Evolutionary conservation across 2,888 invertebrate species (phyloP).

Genomic region (Oxyteleia sp.): DNA sequence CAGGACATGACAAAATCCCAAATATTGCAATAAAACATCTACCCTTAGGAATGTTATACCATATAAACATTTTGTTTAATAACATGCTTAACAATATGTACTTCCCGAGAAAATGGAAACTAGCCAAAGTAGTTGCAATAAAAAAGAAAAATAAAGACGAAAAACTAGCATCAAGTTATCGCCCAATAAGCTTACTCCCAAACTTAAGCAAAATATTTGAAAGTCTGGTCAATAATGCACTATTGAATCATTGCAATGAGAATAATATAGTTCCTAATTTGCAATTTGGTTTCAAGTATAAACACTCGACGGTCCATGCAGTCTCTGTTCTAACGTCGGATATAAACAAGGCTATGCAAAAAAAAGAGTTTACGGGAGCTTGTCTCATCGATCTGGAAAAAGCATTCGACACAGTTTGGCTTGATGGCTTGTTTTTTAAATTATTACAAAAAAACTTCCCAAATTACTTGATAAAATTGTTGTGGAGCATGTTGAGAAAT

Average conservation of each 20-base stretch:
- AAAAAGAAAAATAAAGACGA: background rate
- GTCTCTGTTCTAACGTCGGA: constrained; percentile 29
- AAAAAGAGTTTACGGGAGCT: constrained; percentile 4
- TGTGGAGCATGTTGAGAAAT: constrained; percentile 44
- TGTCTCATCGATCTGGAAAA: constrained; percentile 67
- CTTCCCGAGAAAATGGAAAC: constrained; percentile 2
- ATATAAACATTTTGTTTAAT: constrained; percentile 59
- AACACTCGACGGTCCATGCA: constrained; percentile 43
- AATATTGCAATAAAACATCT: constrained; percentile 59
- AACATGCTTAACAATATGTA: constrained; percentile 72
- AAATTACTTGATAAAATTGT: constrained; percentile 20
- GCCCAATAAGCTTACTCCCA: background rate
- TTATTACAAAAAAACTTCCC: constrained; percentile 43
- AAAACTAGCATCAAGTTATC: background rate
- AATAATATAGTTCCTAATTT: background rate
- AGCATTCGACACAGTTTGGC: constrained; percentile 67
- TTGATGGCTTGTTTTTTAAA: constrained; percentile 52
- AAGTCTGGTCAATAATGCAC: background rate
- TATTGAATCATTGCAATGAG: background rate
- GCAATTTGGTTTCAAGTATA: constrained; percentile 12
- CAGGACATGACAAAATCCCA: constrained; percentile 59
- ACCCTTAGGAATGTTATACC: background rate
- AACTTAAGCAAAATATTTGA: background rate
- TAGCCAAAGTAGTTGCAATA: background rate
- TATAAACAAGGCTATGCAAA: background rate